A percentile compares a stretch with the other conserved stretches of the same genome.
Evolutionary conservation across 2,113 vertebrate genomes (phyloP).

Genomic region (Strix uralensis): DNA sequence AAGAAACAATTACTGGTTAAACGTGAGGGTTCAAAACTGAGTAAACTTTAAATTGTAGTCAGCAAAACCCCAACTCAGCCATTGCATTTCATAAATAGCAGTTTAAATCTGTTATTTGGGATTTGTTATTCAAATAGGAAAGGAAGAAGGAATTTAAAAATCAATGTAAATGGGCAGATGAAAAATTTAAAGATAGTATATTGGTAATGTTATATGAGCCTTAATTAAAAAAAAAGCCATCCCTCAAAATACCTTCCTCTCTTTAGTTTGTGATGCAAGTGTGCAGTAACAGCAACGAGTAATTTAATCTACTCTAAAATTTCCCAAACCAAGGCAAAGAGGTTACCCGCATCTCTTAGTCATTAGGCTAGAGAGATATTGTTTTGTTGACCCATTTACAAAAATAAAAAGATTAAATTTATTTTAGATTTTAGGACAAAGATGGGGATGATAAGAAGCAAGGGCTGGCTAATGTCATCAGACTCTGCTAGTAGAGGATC

Average conservation of each 20-base stretch:
- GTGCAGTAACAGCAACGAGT: not conserved
- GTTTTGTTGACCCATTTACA: not conserved
- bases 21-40: not conserved
- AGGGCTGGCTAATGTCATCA: not conserved
- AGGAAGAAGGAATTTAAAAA: not conserved
- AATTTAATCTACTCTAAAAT: not conserved
- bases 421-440: not conserved
- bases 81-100: not conserved
- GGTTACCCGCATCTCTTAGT: not conserved
- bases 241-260: not conserved
- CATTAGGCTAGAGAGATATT: not conserved
- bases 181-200: not conserved
- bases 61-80: not conserved
- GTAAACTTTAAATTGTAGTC: not conserved
- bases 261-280: not conserved
- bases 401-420: not conserved
- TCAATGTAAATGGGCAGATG: not conserved
- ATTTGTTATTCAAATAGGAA: not conserved
- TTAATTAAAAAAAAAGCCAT: not conserved
- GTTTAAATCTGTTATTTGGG: not conserved
- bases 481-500: not conserved
- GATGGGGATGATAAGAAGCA: not conserved
- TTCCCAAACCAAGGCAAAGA: not conserved
- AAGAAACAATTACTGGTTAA: not conserved
- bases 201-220: not conserved